phyloP scores from a whole-genome alignment of 2,797 vertebrate species.

The Urosaurus nigricauda region DNA sequence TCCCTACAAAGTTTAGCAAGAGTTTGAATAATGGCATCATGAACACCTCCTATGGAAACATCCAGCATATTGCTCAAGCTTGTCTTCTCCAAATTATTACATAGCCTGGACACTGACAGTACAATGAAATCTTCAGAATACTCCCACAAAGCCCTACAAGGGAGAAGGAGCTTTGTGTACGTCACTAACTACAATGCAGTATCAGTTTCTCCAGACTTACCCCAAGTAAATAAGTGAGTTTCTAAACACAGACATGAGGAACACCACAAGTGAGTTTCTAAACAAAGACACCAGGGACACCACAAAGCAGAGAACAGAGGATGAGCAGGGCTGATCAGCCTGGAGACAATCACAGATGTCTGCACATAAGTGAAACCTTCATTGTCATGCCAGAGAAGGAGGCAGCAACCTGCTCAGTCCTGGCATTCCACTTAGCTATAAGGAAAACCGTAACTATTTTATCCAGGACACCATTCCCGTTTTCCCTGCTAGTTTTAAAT shows the following conservation, averaged over 20 bases:
- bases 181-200: neutral
- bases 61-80: neutral
- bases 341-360: neutral
- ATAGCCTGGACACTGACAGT: neutral
- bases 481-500: neutral
- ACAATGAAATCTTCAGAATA: neutral
- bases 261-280: neutral
- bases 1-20: neutral
- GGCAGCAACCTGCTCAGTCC: neutral
- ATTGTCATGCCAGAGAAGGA: neutral
- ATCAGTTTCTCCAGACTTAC: no score
- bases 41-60: neutral
- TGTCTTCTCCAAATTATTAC: neutral
- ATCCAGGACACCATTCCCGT: neutral
- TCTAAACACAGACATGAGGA: no score
- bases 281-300: neutral
- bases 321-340: neutral
- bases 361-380: neutral
- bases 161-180: neutral
- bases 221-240: neutral
- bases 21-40: neutral
- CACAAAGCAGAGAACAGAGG: neutral
- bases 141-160: neutral
- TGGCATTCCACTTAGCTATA: neutral
- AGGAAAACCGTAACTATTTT: neutral